Percentiles rank a stretch among this genome's conserved stretches.
Evolutionary conservation across 2,113 vertebrate species (phyloP).

Genomic region (Bubo blakistoni): DNA sequence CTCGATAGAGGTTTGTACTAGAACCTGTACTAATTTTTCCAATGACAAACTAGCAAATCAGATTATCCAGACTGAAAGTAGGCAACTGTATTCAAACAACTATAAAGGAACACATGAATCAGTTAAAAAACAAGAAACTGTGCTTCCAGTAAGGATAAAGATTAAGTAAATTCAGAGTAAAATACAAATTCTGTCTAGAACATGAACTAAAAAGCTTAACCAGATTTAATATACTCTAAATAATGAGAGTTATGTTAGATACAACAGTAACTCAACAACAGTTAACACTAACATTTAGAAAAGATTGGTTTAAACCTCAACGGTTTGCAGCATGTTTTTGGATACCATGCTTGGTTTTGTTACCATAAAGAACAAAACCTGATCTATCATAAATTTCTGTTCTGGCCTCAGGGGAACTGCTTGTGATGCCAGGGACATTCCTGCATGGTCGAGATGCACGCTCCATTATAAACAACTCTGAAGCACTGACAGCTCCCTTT

Average conservation of each 20-base stretch:
- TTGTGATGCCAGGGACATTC: background rate
- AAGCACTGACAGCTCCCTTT: background rate
- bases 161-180: background rate
- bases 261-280: background rate
- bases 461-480: background rate
- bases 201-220: background rate
- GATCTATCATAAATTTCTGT: background rate
- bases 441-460: background rate
- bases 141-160: background rate
- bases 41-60: background rate
- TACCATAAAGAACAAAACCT: background rate
- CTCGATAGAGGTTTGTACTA: background rate
- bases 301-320: background rate
- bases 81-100: background rate
- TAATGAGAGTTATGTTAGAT: background rate
- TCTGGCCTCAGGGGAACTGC: background rate
- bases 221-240: background rate
- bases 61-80: background rate
- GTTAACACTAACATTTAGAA: background rate
- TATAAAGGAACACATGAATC: background rate
- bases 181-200: background rate
- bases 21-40: background rate
- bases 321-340: background rate
- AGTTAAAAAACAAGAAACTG: background rate
- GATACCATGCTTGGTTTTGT: background rate